phyloP scores from a whole-genome alignment of 2,888 invertebrate species.

The Copidosoma aretas region DNA sequence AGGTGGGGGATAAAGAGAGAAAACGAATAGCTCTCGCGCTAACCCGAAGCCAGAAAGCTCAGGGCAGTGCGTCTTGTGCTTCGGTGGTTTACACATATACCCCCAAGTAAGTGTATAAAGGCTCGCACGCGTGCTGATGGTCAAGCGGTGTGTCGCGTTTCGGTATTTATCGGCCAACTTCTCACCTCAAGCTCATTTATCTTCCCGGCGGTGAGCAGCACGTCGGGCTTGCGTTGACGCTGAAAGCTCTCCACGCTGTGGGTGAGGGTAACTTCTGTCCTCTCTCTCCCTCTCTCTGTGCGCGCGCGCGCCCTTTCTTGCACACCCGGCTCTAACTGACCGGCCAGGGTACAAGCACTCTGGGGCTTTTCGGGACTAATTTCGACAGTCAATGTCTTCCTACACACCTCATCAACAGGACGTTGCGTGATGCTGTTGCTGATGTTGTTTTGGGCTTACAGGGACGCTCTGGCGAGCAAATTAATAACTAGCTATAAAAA shows the following conservation, averaged over 20 bases:
- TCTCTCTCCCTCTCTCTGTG: background rate
- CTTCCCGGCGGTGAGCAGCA: constrained; percentile 48
- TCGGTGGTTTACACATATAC: background rate
- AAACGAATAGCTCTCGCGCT: no score
- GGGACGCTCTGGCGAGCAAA: no score
- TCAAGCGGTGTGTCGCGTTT: constrained; percentile 63
- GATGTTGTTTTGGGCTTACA: no score
- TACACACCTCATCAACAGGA: constrained; percentile 22
- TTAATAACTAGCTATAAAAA: no score
- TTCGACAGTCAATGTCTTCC: constrained; percentile 11
- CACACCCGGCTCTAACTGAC: constrained; percentile 18
- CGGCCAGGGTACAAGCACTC: constrained; percentile 14
- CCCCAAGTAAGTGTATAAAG: no score
- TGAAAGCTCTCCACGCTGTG: background rate
- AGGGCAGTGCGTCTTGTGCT: constrained; percentile 55
- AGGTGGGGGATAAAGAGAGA: no score
- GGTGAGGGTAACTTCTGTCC: background rate
- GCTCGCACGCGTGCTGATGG: constrained; percentile 48
- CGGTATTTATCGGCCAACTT: constrained; percentile 63
- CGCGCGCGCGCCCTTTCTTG: background rate
- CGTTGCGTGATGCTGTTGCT: background rate
- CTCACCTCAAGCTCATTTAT: constrained; percentile 63
- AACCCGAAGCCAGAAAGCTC: background rate
- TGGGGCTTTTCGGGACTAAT: constrained; percentile 17
- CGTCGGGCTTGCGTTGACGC: constrained; percentile 6